Conservation (phyloP, 2,888 invertebrate genomes). For the Pyrochroa serraticornis region DNA sequence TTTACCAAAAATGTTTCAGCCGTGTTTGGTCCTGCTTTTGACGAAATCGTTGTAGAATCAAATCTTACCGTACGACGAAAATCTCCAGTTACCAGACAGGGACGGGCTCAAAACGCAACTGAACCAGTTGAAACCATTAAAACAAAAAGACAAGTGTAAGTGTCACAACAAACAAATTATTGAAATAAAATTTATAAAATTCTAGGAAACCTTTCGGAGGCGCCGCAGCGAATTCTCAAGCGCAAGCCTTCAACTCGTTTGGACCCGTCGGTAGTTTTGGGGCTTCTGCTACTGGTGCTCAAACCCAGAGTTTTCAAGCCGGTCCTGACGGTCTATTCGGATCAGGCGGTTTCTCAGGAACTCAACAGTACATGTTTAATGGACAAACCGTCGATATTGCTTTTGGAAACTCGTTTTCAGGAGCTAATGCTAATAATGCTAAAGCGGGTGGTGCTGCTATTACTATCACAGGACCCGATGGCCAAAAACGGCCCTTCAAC, state of each 20-base stretch:
- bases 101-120: constrained; percentile 35
- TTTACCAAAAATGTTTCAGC: constrained; percentile 40
- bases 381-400: constrained; percentile 56
- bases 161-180: neutral
- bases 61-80: constrained; percentile 59
- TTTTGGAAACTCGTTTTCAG: constrained; percentile 52
- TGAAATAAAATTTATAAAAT: constrained; percentile 2
- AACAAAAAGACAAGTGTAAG: constrained; percentile 36
- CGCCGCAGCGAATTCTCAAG: constrained; percentile 49
- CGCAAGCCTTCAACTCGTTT: constrained; percentile 53
- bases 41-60: constrained; percentile 62
- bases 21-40: constrained; percentile 52
- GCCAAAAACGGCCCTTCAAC: constrained; percentile 18
- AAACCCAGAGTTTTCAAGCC: constrained; percentile 26
- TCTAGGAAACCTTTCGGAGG: constrained; percentile 30
- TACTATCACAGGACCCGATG: constrained; percentile 24
- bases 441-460: constrained; percentile 20
- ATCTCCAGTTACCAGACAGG: constrained; percentile 38
- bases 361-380: constrained; percentile 54
- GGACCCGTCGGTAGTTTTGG: constrained; percentile 44
- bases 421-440: constrained; percentile 12
- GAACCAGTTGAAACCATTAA: constrained; percentile 32
- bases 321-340: constrained; percentile 35
- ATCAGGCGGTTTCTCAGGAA: constrained; percentile 53
- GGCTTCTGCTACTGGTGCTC: constrained; percentile 30